phyloP scores from a whole-genome alignment of 2,113 vertebrate species.

The Lethenteron camtschaticum region DNA sequence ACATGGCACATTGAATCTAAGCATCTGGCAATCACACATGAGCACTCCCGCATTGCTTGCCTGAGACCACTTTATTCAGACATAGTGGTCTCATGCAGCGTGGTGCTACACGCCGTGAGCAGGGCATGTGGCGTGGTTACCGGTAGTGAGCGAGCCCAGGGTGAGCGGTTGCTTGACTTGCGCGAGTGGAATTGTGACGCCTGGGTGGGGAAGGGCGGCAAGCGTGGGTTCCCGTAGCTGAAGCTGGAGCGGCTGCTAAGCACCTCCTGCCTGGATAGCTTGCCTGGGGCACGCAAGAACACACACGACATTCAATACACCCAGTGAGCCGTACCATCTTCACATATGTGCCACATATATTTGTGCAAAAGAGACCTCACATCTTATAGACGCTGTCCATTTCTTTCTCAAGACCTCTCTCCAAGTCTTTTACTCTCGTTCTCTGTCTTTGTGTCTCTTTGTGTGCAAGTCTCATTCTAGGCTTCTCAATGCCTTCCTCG shows the following conservation, averaged over 20 bases:
- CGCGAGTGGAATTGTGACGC: constrained; percentile 59
- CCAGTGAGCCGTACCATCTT: background rate
- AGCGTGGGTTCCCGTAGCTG: constrained; percentile 70
- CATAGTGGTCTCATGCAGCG: too few relatives aligned
- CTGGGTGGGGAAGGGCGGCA: constrained; percentile 61
- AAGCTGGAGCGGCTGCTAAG: constrained; percentile 91
- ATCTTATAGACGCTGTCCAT: background rate
- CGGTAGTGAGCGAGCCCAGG: constrained; percentile 76
- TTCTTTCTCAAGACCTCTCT: background rate
- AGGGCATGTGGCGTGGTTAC: constrained; percentile 20
- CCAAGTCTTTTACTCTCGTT: background rate
- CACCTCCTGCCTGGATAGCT: constrained; percentile 65
- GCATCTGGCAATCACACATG: too few relatives aligned
- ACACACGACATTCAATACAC: background rate
- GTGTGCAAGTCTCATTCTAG: background rate
- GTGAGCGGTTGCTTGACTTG: constrained; percentile 98
- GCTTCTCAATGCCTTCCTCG: too few relatives aligned
- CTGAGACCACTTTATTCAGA: too few relatives aligned
- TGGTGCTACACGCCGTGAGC: too few relatives aligned
- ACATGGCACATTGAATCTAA: too few relatives aligned
- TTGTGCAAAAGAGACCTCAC: background rate
- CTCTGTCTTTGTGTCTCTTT: background rate
- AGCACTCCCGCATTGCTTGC: too few relatives aligned
- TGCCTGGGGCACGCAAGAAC: constrained; percentile 18
- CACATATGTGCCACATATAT: background rate